phyloP scores from a whole-genome alignment of 2,797 vertebrate species.

The Hemibagrus guttatus region DNA sequence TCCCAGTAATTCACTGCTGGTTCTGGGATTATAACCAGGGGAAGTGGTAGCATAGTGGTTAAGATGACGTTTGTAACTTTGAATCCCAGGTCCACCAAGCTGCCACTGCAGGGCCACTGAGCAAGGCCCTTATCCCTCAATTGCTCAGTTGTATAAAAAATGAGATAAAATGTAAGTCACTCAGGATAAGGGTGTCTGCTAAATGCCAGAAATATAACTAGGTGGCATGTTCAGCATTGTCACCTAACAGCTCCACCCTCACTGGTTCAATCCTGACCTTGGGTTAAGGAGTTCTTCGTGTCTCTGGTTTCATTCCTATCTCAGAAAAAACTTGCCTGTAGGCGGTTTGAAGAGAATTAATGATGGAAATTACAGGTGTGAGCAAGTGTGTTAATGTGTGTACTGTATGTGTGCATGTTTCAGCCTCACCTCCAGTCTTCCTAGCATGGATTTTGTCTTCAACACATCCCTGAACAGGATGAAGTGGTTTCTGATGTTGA shows the following conservation, averaged over 20 bases:
- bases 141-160: too few species aligned
- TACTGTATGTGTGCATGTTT: not conserved
- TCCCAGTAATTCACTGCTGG: not conserved
- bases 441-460: not conserved
- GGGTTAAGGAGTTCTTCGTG: not conserved
- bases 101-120: too few species aligned
- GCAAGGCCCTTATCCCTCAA: too few species aligned
- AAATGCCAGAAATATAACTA: too few species aligned
- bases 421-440: not conserved
- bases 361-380: not conserved
- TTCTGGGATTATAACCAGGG: not conserved
- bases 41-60: too few species aligned
- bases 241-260: not conserved
- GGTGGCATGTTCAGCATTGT: not conserved
- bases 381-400: not conserved
- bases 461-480: not conserved
- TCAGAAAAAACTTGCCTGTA: not conserved
- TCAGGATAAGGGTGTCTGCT: too few species aligned
- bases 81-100: too few species aligned
- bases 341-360: not conserved
- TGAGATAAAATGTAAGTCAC: too few species aligned
- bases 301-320: not conserved
- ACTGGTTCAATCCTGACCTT: not conserved
- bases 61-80: too few species aligned
- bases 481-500: not conserved